Evolutionary conservation across 2,113 vertebrate genomes (phyloP).

Genomic region (Dipodomys spectabilis): DNA sequence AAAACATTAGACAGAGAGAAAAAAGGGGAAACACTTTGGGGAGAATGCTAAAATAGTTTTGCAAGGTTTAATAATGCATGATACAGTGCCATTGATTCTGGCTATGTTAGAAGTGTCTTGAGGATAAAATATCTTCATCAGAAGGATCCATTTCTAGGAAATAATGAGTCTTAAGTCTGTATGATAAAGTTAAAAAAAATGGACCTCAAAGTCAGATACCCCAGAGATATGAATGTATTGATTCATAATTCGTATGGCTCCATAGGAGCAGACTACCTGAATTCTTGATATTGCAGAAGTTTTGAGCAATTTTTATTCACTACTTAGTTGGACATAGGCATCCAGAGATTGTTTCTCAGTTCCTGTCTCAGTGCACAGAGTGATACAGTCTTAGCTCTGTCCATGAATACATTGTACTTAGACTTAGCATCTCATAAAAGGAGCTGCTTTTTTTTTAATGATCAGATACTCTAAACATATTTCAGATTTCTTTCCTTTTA

Average conservation of each 20-base stretch:
- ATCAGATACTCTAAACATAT: neutral
- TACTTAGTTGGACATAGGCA: neutral
- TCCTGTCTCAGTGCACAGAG: neutral
- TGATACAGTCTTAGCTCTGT: neutral
- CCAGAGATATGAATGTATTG: constrained; percentile 8
- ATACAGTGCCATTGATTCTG: neutral
- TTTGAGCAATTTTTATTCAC: constrained; percentile 22
- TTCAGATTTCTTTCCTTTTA: neutral
- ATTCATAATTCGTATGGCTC: neutral
- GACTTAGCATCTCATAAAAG: neutral
- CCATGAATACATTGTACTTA: constrained; percentile 21
- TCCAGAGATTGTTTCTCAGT: neutral
- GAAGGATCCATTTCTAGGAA: constrained; percentile 26
- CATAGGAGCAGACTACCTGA: neutral
- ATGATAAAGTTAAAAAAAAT: constrained; percentile 21
- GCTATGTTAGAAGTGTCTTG: constrained; percentile 22
- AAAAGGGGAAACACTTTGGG: constrained; percentile 9
- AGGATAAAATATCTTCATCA: neutral
- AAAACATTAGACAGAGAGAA: neutral
- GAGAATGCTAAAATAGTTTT: constrained; percentile 18
- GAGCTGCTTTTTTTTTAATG: constrained; percentile 7
- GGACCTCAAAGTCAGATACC: neutral
- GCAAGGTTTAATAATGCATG: constrained; percentile 10
- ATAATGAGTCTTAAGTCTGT: constrained; percentile 53
- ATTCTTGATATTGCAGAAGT: constrained; percentile 55